These are phyloP conservation scores for Dendrolimus houi DNA, from an alignment of 2,888 invertebrate genomes.

Conservation along the genomic window DNA sequence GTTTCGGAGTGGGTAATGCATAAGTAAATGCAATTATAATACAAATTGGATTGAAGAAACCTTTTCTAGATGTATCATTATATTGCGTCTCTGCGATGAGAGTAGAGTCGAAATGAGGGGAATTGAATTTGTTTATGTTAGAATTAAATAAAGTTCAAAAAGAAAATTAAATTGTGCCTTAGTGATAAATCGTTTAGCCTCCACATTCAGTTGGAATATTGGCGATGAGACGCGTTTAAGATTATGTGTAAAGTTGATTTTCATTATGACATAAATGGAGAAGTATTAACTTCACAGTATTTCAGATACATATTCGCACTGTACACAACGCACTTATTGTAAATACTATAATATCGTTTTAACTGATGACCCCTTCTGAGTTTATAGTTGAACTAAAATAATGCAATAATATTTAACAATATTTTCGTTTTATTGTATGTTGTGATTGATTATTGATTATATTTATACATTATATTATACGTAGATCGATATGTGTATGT, in stretches of 20 bases:
- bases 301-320: constrained; percentile 41
- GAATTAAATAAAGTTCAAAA: constrained; percentile 68
- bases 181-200: constrained; percentile 58
- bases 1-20: too few relatives aligned
- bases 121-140: constrained; percentile 62
- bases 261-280: constrained; percentile 18
- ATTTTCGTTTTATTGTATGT: constrained; percentile 68
- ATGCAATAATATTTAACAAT: constrained; percentile 65
- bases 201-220: constrained; percentile 51
- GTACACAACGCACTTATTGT: constrained; percentile 46
- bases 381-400: constrained; percentile 43
- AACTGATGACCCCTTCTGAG: constrained; percentile 39
- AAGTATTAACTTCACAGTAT: constrained; percentile 33
- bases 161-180: constrained; percentile 74
- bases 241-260: constrained; percentile 23
- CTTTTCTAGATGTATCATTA: too few relatives aligned
- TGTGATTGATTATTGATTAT: constrained; percentile 62
- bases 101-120: constrained; percentile 21
- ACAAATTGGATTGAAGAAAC: too few relatives aligned
- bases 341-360: constrained; percentile 29
- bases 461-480: constrained; percentile 61
- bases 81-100: too few relatives aligned
- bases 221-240: constrained; percentile 18
- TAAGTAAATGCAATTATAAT: too few relatives aligned
- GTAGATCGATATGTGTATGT: constrained; percentile 62